A percentile compares a stretch with the other conserved stretches of the same genome.
Evolutionary conservation across 1,140 invertebrate species (phyloP).

Genomic region (Drosophila sechellia): DNA sequence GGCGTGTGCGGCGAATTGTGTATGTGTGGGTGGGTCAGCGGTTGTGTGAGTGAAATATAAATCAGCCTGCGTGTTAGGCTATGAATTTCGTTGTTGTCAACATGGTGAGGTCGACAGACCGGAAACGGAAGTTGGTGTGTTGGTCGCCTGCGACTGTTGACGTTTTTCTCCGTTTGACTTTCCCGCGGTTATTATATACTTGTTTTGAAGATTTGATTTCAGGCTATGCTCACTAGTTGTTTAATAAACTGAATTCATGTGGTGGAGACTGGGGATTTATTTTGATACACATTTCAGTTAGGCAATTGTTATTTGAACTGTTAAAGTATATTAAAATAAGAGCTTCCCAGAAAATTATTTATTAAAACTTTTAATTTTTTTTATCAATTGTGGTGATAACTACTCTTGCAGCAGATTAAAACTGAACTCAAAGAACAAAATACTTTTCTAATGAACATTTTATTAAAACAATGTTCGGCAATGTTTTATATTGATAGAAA

Average conservation of each 20-base stretch:
- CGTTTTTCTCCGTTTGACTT: conserved; percentile 10
- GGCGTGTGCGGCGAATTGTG: conserved; percentile 3
- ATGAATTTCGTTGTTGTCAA: conserved; percentile 27
- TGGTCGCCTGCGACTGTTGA: conserved; percentile 5
- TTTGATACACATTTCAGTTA: no score
- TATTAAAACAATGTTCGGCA: no score
- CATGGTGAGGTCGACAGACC: conserved; percentile 17
- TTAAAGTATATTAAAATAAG: no score
- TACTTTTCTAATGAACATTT: no score
- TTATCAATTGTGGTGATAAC: no score
- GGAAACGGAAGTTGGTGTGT: conserved; percentile 44
- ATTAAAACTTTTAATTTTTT: no score
- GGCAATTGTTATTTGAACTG: no score
- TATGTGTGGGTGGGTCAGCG: conserved; percentile 11
- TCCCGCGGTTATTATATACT: conserved; percentile 6
- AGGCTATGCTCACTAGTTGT: background rate
- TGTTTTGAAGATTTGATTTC: background rate
- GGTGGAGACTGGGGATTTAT: no score
- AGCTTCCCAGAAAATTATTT: no score
- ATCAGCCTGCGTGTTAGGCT: conserved; percentile 61
- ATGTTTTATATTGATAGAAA: no score
- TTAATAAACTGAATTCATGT: background rate
- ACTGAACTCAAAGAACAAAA: no score
- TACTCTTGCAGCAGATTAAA: no score
- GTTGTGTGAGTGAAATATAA: conserved; percentile 54